These are phyloP conservation scores for Drosophila kanapiae DNA, from an alignment of 1,140 invertebrate genomes.

Conservation along the genomic window DNA sequence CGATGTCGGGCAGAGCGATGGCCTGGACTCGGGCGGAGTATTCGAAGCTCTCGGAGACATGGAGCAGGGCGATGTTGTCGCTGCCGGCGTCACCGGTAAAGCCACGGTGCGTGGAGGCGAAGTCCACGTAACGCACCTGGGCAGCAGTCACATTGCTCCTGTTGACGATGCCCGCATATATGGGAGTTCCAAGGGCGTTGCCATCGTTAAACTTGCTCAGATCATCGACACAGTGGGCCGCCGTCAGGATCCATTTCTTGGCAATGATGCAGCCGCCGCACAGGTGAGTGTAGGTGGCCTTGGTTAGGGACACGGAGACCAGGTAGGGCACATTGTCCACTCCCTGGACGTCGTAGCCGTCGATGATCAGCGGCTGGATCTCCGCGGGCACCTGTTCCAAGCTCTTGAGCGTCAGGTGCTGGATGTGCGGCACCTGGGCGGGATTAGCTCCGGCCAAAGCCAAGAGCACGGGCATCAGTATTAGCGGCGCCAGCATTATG, in stretches of 20 bases:
- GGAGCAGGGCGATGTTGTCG: conserved; percentile 76
- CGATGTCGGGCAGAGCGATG: conserved; percentile 58
- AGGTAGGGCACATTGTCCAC: conserved; percentile 86
- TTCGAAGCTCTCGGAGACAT: conserved; percentile 66
- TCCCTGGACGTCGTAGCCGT: conserved; percentile 68
- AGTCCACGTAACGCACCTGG: conserved; percentile 73
- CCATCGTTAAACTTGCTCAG: conserved; percentile 48
- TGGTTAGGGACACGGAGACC: conserved; percentile 87
- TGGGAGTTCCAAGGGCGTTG: conserved; percentile 42
- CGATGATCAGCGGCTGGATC: conserved; percentile 56
- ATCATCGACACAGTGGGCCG: conserved; percentile 86
- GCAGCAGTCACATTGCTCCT: conserved; percentile 58
- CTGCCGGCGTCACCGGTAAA: conserved; percentile 71
- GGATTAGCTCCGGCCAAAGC: conserved; percentile 38
- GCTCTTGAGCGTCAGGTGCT: conserved; percentile 31
- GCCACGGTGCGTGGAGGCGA: conserved; percentile 63
- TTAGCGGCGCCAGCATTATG: conserved; percentile 33
- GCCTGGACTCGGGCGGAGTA: conserved; percentile 63
- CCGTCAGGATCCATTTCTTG: conserved; percentile 87
- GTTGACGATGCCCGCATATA: conserved; percentile 74
- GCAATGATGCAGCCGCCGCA: conserved; percentile 88
- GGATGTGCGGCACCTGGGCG: conserved; percentile 27
- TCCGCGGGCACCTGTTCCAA: conserved; percentile 21
- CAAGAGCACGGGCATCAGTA: conserved; percentile 45
- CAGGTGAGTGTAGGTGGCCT: conserved; percentile 86